Evolutionary conservation across 2,888 invertebrate species (phyloP).

Genomic region (Stictocephala bisonia): DNA sequence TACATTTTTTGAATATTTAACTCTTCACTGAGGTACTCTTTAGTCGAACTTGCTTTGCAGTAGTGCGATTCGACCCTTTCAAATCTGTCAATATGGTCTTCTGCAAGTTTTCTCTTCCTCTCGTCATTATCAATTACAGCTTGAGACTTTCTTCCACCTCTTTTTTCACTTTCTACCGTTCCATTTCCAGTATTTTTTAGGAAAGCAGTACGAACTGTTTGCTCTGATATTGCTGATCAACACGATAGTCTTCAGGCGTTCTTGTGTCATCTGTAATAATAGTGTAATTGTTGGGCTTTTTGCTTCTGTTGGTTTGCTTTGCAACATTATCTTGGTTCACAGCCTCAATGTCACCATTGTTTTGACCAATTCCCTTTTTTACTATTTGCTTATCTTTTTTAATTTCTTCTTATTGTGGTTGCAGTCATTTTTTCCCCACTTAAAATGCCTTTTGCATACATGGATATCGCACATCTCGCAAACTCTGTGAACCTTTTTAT

Average conservation of each 20-base stretch:
- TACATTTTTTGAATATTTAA: conserved; percentile 8
- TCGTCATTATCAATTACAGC: conserved; percentile 13
- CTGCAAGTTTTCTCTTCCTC: background rate
- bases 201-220: conserved; percentile 6
- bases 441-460: background rate
- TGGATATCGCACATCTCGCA: conserved; percentile 1
- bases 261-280: background rate
- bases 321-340: background rate
- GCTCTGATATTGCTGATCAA: background rate
- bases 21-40: conserved; percentile 2
- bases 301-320: no score
- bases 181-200: background rate
- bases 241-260: background rate
- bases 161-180: background rate
- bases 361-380: background rate
- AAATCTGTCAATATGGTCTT: conserved; percentile 13
- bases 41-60: conserved; percentile 11
- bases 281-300: background rate
- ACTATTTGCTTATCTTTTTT: background rate
- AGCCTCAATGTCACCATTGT: background rate
- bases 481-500: background rate
- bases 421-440: background rate
- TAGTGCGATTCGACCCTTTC: conserved; percentile 22
- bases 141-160: conserved; percentile 19
- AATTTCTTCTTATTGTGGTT: background rate